Conservation (phyloP, 1,140 invertebrate genomes). For the Ceratina calcarata region DNA sequence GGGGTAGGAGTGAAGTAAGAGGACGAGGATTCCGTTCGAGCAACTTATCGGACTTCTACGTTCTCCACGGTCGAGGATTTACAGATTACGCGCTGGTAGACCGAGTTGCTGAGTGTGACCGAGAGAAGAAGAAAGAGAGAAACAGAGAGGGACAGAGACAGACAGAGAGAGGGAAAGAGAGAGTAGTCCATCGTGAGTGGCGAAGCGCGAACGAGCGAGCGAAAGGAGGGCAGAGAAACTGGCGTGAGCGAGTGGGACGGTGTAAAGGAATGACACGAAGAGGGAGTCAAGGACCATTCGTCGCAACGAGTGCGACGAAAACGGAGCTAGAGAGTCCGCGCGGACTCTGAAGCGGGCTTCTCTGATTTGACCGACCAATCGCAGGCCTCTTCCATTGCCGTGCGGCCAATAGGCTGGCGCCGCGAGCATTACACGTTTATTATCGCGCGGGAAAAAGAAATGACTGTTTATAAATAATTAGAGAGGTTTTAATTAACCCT, state of each 20-base stretch:
- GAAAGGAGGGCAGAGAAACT: slow-evolving; percentile 2
- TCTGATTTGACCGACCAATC: slow-evolving; percentile 57
- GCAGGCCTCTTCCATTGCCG: neutral
- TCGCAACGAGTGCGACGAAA: slow-evolving; percentile 54
- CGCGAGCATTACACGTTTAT: slow-evolving; percentile 71
- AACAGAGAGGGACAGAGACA: neutral
- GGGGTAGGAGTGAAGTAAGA: slow-evolving; percentile 50
- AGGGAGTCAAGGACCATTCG: slow-evolving; percentile 51
- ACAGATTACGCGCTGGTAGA: slow-evolving; percentile 75
- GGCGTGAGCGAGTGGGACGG: slow-evolving; percentile 28
- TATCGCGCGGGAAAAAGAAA: slow-evolving; percentile 73
- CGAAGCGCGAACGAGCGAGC: slow-evolving; percentile 16
- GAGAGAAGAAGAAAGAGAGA: slow-evolving; percentile 39
- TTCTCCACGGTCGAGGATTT: slow-evolving; percentile 73
- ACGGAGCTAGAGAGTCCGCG: slow-evolving; percentile 71
- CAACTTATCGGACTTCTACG: slow-evolving; percentile 76
- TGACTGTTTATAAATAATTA: slow-evolving; percentile 81
- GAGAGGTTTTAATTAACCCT: slow-evolving; percentile 80
- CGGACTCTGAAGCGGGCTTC: slow-evolving; percentile 64
- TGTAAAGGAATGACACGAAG: slow-evolving; percentile 46
- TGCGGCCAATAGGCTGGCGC: slow-evolving; percentile 55
- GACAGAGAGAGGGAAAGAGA: slow-evolving; percentile 32
- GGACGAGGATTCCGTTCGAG: slow-evolving; percentile 71
- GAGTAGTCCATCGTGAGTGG: slow-evolving; percentile 12
- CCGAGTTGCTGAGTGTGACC: slow-evolving; percentile 61